Evolutionary conservation across 2,797 vertebrate genomes (phyloP), one percentile per base, ranked within the genome.

Genomic region (Botia almorhae): DNA sequence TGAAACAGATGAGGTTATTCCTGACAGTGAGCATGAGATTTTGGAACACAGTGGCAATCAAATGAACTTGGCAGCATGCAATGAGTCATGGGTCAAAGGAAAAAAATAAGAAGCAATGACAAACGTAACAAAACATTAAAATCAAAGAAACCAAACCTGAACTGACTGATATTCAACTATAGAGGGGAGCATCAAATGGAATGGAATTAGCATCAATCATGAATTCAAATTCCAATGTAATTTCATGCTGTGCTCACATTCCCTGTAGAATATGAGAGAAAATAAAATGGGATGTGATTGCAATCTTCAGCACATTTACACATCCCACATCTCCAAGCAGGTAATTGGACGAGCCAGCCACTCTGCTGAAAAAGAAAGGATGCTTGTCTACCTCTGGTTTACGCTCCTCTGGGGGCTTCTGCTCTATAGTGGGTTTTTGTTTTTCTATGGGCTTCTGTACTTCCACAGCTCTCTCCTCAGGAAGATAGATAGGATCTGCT

Each of bases 181-280:
- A 81, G 79, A 81, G 71, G 72, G 80, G 79, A 83, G 81, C 85
- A 80, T 81, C 85, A 80, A 84, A 86, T 83, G 85, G 83, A 85
- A 86, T 81, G 82, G 83, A 86, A 86, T 83, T 81, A 86, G 81
- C 73, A 84, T 83, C 85, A 84, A 84, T 86, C 83, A 85, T 80
- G 79, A 86, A 84, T 76, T 84, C 76, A 86, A 85, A 86, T 83
- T 83, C 79, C 83, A 80, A 85, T 80, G 81, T 69, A 81, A 85
- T 83, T 53, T 83, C 78, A 86, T 84, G 81, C 81, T 84, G 84
- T 83, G 83, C 23, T 83, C 78, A 83, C 75, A 84, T 81, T 76
- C 64, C 83, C 85, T 86, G 85, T 63, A 77, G 64, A 72, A 81
- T 21, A 56, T 58, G 75, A 85, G 67, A 84, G 65, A 82, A 83